Evolutionary conservation across 1,140 invertebrate species (phyloP).

Genomic region (Formica selysi): DNA sequence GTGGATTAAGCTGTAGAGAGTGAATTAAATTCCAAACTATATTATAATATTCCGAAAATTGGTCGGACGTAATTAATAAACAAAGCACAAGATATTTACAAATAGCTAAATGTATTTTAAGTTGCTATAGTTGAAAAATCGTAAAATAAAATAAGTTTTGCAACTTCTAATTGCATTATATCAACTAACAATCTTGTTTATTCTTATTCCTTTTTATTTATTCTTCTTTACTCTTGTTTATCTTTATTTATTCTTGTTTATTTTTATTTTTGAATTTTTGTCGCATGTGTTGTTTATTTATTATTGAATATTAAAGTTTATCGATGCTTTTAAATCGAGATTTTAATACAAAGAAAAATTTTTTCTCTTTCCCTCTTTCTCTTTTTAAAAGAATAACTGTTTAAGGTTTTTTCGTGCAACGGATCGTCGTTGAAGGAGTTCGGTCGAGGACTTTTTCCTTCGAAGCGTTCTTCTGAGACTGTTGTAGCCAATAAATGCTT

Average conservation of each 20-base stretch:
- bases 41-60: background rate
- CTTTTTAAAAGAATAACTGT: constrained; percentile 34
- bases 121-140: background rate
- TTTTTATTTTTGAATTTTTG: background rate
- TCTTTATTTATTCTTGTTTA: background rate
- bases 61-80: background rate
- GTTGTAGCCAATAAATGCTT: constrained; percentile 63
- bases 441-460: constrained; percentile 42
- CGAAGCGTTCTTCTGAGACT: constrained; percentile 29
- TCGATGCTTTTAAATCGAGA: background rate
- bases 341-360: constrained; percentile 33
- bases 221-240: background rate
- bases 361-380: background rate
- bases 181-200: constrained; percentile 6
- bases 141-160: background rate
- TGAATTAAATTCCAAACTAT: constrained; percentile 18
- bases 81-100: background rate
- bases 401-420: constrained; percentile 39
- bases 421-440: constrained; percentile 22
- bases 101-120: background rate
- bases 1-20: background rate
- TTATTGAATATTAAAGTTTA: constrained; percentile 22
- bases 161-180: background rate
- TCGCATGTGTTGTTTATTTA: background rate
- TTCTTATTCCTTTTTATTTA: background rate